A percentile compares a stretch with the other conserved stretches of the same genome.
These are phyloP conservation scores for Lampris incognitus DNA, from an alignment of 2,113 vertebrate species.

Conservation along the genomic window DNA sequence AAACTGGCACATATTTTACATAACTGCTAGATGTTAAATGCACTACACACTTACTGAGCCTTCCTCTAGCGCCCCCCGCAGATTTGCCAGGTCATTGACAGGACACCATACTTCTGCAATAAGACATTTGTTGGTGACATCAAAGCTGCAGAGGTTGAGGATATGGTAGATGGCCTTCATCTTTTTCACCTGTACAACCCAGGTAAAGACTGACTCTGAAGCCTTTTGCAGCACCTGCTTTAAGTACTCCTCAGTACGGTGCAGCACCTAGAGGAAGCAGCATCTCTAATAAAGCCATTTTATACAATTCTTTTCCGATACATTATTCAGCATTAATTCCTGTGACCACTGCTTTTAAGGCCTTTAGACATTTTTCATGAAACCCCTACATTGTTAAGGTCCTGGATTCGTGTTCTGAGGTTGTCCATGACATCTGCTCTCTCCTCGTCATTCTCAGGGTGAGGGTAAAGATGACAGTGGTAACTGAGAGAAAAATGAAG, in stretches of 20 bases:
- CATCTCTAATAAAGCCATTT: neutral
- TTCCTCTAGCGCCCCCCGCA: conserved; percentile 90
- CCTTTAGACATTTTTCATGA: neutral
- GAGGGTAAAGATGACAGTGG: conserved; percentile 95
- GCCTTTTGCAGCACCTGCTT: conserved; percentile 94
- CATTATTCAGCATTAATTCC: neutral
- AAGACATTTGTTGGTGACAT: conserved; percentile 98
- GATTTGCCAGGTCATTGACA: conserved; percentile 86
- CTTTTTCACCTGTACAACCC: conserved; percentile 94
- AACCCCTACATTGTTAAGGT: conserved; percentile 88
- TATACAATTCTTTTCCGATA: neutral
- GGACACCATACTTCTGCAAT: conserved; percentile 99
- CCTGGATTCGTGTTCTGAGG: conserved; percentile 90
- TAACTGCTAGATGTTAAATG: neutral
- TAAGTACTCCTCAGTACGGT: conserved; percentile 95
- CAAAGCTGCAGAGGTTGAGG: conserved; percentile 97
- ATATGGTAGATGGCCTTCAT: conserved; percentile 99
- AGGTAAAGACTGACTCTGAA: conserved; percentile 88
- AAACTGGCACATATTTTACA: neutral
- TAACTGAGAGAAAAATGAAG: conserved; percentile 82
- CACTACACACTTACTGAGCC: conserved; percentile 88
- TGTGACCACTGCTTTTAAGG: neutral
- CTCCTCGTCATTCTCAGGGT: conserved; percentile 89
- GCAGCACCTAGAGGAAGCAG: conserved; percentile 85
- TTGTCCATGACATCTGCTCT: conserved; percentile 88